These are phyloP conservation scores for Pseudochromis fuscus DNA, from an alignment of 2,797 vertebrate species.

Conservation along the genomic window DNA sequence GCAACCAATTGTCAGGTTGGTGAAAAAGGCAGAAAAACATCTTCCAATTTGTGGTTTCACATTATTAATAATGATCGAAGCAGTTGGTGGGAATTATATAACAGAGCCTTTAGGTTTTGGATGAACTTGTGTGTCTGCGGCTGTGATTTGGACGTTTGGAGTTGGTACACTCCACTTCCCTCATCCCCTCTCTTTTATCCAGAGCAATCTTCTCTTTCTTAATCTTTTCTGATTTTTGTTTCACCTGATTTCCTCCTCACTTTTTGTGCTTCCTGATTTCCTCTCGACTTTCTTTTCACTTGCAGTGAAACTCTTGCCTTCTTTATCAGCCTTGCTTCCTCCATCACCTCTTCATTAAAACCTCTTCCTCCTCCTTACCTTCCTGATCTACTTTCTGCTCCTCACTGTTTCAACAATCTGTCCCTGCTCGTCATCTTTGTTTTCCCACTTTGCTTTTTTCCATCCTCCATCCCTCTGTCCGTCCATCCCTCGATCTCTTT, in stretches of 20 bases:
- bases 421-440: background rate
- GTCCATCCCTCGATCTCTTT: slow-evolving; percentile 25
- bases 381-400: background rate
- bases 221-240: background rate
- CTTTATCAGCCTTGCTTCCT: too few species aligned
- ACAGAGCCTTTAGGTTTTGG: slow-evolving; percentile 61
- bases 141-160: slow-evolving; percentile 37
- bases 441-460: slow-evolving; percentile 1
- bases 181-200: background rate
- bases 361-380: background rate
- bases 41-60: slow-evolving; percentile 53
- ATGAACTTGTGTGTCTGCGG: slow-evolving; percentile 48
- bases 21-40: slow-evolving; percentile 46
- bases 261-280: background rate
- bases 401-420: background rate
- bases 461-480: slow-evolving; percentile 22
- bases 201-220: background rate
- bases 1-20: slow-evolving; percentile 52
- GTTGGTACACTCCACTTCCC: slow-evolving; percentile 12
- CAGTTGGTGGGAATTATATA: slow-evolving; percentile 67
- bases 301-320: too few species aligned
- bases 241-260: background rate
- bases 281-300: background rate
- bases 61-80: slow-evolving; percentile 68
- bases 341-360: too few species aligned